Base-by-base conservation (phyloP, 2,797 vertebrate genomes). In the Brachymystax lenok region DNA sequence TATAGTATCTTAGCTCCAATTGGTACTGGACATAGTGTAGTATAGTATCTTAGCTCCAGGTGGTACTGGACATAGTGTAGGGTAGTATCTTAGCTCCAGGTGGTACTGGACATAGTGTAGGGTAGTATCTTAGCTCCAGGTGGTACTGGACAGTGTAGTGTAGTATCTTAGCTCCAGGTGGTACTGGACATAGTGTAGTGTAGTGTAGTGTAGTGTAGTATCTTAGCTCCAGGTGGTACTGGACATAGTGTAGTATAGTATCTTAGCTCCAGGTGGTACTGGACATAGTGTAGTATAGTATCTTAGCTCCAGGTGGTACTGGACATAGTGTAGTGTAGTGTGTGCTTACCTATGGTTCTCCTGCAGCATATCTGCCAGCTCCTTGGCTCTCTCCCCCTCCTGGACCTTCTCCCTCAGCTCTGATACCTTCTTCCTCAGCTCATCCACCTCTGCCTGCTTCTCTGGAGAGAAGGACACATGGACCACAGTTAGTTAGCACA, bases 331-430 rank as follows among this genome's bases (percentile, higher is more conserved):
- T n/a, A n/a, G n/a, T n/a, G n/a, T n/a, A n/a, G n/a, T n/a, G n/a
- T n/a, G 27, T 33, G 5, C 13, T 67, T 80, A 95, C 95, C 90
- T 93, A 86, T 95, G 95, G 85, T 93, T 94, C 87, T 95, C 94
- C 75, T 94, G 93, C 74, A 94, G 88, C 89, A 93, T 93, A 71
- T 83, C 83, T 5, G 88, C 91, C 74, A 93, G 85, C n/a, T 94
- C 90, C 67, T 91, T 92, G 72, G 90, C 84, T 74, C 86, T 90
- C 79, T 91, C 88, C 0, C 87, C 89, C 51, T 93, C 91, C 5
- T 91, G 87, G 16, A 95, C 85, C 64, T 92, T 91, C 80, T 89
- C 87, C 77, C 88, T 94, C 76, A 95, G 84, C 27, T 79, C 89
- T 69, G 87, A 88, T 0, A 95, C 90, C 87, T 95, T 93, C 3